Evolutionary conservation across 2,888 invertebrate species (phyloP).

Genomic region (Drosophila sordidapex): DNA sequence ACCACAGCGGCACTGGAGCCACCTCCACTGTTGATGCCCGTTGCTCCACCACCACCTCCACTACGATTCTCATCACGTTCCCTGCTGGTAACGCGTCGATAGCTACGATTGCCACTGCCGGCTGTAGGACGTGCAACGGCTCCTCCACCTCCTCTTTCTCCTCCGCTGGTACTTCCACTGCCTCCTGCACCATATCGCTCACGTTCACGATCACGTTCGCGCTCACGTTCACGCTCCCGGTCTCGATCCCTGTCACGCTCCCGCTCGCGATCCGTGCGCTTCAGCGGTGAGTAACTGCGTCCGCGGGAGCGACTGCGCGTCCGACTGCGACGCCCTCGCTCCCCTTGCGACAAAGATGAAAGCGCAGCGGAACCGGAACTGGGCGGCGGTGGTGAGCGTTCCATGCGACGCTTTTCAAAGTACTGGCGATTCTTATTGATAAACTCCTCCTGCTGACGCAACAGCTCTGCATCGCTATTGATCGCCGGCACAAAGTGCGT

Average conservation of each 20-base stretch:
- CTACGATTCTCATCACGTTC: constrained; percentile 63
- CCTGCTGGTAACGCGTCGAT: constrained; percentile 74
- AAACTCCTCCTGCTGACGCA: constrained; percentile 85
- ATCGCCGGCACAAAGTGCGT: constrained; percentile 84
- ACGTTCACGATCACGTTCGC: constrained; percentile 58
- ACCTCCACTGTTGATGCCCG: constrained; percentile 5
- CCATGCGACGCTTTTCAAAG: constrained; percentile 84
- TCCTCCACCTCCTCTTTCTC: constrained; percentile 16
- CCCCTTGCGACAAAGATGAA: constrained; percentile 24
- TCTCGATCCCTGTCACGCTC: constrained; percentile 72
- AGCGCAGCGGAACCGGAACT: constrained; percentile 24
- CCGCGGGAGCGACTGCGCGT: constrained; percentile 83
- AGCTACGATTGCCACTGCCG: constrained; percentile 59
- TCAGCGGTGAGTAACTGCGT: constrained; percentile 83
- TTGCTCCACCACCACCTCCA: constrained; percentile 65
- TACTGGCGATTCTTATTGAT: constrained; percentile 85
- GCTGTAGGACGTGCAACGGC: constrained; percentile 19
- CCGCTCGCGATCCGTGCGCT: constrained; percentile 70
- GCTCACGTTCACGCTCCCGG: constrained; percentile 66
- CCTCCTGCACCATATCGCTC: constrained; percentile 52
- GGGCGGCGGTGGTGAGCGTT: constrained; percentile 80
- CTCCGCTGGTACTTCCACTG: constrained; percentile 11
- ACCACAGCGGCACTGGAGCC: constrained; percentile 28
- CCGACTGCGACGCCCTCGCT: constrained; percentile 69
- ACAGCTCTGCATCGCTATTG: constrained; percentile 83